These are phyloP conservation scores for Charadrius vociferus DNA, from an alignment of 2,113 vertebrate genomes.

Conservation along the genomic window DNA sequence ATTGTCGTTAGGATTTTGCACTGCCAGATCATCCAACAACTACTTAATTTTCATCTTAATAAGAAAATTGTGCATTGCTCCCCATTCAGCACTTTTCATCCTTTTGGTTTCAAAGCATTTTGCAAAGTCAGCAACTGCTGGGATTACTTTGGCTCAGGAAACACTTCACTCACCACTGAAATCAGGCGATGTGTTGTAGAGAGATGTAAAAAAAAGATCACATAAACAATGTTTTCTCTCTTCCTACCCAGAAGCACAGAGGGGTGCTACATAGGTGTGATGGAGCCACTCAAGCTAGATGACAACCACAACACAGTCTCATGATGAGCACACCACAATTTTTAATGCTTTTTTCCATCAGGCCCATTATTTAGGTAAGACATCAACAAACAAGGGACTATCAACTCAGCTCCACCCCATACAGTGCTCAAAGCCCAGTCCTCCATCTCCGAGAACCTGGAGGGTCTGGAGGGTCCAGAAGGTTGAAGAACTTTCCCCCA, in stretches of 20 bases:
- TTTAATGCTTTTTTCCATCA: not conserved
- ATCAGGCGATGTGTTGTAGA: rapidly evolving
- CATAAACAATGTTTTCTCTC: not conserved
- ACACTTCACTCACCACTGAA: not conserved
- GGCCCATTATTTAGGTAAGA: not conserved
- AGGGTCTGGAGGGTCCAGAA: not conserved
- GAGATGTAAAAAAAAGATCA: not conserved
- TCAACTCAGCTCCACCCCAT: not conserved
- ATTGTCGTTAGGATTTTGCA: not conserved
- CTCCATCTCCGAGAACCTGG: not conserved
- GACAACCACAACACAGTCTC: not conserved
- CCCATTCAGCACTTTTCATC: not conserved
- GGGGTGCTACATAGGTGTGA: not conserved
- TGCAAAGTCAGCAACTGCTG: not conserved
- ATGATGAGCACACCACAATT: not conserved
- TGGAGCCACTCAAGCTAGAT: not conserved
- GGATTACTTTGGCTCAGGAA: not conserved
- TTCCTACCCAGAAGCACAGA: not conserved
- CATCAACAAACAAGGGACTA: not conserved
- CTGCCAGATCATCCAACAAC: not conserved
- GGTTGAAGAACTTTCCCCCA: not conserved
- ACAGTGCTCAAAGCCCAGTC: rapidly evolving
- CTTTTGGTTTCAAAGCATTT: not conserved
- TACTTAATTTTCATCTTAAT: not conserved
- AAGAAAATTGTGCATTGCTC: not conserved